Conservation (phyloP, 2,797 vertebrate species). For the Setipinna tenuifilis region DNA sequence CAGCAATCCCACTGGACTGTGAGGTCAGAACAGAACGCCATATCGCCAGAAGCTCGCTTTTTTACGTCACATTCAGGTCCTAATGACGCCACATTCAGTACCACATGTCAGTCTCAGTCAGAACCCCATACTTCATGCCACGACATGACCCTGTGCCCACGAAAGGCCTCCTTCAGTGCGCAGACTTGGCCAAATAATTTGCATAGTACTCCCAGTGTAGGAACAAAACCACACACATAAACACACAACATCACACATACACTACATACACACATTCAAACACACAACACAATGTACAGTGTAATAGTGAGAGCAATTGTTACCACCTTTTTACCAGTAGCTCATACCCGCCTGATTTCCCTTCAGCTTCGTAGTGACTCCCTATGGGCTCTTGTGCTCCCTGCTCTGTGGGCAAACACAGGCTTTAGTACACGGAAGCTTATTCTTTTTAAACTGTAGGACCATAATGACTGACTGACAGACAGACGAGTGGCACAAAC, state of each 20-base stretch:
- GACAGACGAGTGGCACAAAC: neutral
- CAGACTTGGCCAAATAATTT: conserved; percentile 1
- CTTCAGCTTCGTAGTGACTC: neutral
- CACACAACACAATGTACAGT: conserved; percentile 50
- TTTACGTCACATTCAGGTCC: neutral
- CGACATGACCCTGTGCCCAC: neutral
- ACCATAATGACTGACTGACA: neutral
- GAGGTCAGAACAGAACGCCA: neutral
- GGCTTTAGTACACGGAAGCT: neutral
- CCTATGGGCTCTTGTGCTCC: neutral
- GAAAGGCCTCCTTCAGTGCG: neutral
- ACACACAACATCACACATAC: neutral
- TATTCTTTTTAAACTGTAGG: neutral
- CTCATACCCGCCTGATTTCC: neutral
- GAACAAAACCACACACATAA: neutral
- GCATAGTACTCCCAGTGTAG: neutral
- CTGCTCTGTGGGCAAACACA: neutral
- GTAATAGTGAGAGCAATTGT: conserved; percentile 31
- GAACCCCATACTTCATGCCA: neutral
- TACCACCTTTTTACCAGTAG: conserved; percentile 1
- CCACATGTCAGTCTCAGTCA: neutral
- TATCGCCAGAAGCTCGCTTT: neutral
- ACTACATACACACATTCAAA: conserved; percentile 44
- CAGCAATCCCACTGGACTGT: conserved; percentile 5
- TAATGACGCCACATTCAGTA: neutral